phyloP scores from a whole-genome alignment of 2,888 invertebrate species.

The Apodemia duryi region DNA sequence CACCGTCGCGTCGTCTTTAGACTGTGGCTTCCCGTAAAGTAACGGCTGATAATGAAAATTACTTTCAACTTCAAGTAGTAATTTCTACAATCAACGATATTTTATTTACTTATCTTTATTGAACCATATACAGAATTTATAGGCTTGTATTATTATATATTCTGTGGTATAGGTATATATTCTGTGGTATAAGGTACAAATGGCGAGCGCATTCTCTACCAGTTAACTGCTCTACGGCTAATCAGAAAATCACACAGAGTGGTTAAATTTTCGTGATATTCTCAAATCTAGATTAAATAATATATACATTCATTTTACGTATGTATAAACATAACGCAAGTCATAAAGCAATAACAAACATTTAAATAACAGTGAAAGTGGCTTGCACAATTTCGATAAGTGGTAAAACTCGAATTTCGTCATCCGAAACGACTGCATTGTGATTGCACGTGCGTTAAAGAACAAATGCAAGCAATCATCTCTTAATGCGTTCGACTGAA shows the following conservation, averaged over 20 bases:
- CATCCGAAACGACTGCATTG: conserved; percentile 27
- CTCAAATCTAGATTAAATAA: too few species aligned
- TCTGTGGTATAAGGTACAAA: too few species aligned
- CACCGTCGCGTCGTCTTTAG: background rate
- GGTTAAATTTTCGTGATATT: too few species aligned
- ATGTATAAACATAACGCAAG: background rate
- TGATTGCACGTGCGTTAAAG: conserved; percentile 31
- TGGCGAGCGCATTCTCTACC: too few species aligned
- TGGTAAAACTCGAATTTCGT: conserved; percentile 28
- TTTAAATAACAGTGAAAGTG: conserved; percentile 29
- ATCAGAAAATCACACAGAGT: too few species aligned
- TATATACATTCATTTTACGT: background rate
- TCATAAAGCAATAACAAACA: conserved; percentile 14
- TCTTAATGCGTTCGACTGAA: conserved; percentile 35
- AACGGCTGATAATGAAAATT: background rate
- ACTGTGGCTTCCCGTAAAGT: background rate
- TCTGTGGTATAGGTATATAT: too few species aligned
- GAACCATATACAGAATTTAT: too few species aligned
- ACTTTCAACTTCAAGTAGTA: background rate
- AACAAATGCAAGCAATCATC: conserved; percentile 35
- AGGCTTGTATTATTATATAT: too few species aligned
- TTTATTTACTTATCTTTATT: too few species aligned
- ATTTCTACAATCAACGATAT: background rate
- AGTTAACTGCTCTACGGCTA: too few species aligned
- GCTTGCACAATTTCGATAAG: conserved; percentile 28